Percentiles rank a stretch among this genome's conserved stretches.
Conservation (phyloP, 1,140 invertebrate genomes). For the Pseudobourletiella spinata region DNA sequence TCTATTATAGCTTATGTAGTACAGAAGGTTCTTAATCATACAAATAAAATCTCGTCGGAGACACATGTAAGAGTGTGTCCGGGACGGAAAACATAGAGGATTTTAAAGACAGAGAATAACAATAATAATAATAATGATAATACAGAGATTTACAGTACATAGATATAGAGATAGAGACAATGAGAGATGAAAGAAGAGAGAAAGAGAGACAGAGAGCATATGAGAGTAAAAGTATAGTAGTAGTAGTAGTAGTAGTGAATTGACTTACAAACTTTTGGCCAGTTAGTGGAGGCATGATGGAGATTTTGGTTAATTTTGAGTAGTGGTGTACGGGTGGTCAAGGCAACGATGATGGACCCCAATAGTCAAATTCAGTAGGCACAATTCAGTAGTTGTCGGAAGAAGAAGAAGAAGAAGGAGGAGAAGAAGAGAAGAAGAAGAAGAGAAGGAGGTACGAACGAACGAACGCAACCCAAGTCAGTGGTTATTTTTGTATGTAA, state of each 20-base stretch:
- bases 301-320: conserved; percentile 12
- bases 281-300: conserved; percentile 6
- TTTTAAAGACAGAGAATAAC: neutral
- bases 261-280: conserved; percentile 13
- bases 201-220: neutral
- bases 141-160: neutral
- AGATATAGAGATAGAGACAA: neutral
- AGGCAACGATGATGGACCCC: conserved; percentile 14
- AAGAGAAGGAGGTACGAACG: neutral
- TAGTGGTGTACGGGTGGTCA: neutral
- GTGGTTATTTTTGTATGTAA: conserved; percentile 12
- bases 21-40: too few species aligned
- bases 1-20: too few species aligned
- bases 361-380: conserved; percentile 12
- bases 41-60: too few species aligned
- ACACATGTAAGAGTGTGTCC: too few species aligned
- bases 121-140: neutral
- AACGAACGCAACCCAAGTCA: conserved; percentile 7
- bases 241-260: neutral
- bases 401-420: neutral
- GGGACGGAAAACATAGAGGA: too few species aligned
- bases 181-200: neutral
- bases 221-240: neutral
- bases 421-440: neutral
- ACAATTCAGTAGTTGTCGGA: too few species aligned